phyloP scores from a whole-genome alignment of 2,797 vertebrate species.

The Pachyuromys duprasi region DNA sequence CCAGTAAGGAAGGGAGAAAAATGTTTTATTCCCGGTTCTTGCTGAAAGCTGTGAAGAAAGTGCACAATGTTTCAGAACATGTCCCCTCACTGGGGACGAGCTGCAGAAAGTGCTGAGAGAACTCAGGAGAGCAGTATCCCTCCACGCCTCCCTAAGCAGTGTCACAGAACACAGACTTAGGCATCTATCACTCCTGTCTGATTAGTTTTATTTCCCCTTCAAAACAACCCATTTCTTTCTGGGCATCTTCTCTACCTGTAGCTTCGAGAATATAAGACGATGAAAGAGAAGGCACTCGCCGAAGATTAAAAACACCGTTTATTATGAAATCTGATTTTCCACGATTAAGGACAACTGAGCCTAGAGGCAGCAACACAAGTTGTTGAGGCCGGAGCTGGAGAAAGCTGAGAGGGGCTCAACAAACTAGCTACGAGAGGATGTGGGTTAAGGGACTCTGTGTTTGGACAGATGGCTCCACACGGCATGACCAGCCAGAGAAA shows the following conservation, averaged over 20 bases:
- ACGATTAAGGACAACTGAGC: not conserved
- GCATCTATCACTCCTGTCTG: not conserved
- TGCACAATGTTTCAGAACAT: not conserved
- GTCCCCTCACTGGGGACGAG: too few relatives aligned
- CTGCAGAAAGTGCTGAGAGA: not conserved
- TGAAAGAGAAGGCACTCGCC: not conserved
- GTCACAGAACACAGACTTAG: not conserved
- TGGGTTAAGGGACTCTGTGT: constrained; percentile 56
- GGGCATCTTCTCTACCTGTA: not conserved
- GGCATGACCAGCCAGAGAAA: constrained; percentile 62
- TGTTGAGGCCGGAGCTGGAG: constrained; percentile 33
- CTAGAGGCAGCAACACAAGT: constrained; percentile 30
- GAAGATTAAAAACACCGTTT: constrained; percentile 3
- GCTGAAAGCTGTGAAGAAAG: not conserved
- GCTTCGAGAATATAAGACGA: not conserved
- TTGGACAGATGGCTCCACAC: constrained; percentile 75
- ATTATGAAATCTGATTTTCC: constrained; percentile 53
- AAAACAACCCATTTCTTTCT: constrained; percentile 1
- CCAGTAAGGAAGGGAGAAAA: not conserved
- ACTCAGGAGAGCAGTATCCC: not conserved
- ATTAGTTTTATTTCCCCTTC: not conserved
- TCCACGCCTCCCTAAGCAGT: not conserved
- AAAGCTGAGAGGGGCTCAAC: constrained; percentile 2
- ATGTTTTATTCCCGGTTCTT: constrained; percentile 5
- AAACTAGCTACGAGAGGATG: constrained; percentile 41